Conservation (phyloP, 2,797 vertebrate species). For the Strix occidentalis region DNA sequence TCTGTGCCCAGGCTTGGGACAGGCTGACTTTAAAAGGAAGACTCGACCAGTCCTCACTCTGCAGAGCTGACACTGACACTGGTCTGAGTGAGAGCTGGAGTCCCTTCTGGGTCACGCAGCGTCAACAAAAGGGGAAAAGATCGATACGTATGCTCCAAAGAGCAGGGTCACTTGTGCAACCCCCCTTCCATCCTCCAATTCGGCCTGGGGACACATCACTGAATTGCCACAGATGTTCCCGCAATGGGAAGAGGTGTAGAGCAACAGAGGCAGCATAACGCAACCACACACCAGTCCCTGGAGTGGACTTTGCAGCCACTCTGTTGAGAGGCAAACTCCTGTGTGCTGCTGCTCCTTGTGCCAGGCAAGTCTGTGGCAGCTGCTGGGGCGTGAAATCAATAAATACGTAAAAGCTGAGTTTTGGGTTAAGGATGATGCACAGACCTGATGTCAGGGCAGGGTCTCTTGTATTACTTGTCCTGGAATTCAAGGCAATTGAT, state of each 20-base stretch:
- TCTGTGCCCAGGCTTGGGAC: conserved; percentile 24
- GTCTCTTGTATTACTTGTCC: background rate
- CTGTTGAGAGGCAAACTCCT: background rate
- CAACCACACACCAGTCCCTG: background rate
- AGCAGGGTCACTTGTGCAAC: conserved; percentile 57
- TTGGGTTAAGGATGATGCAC: background rate
- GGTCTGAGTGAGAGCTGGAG: background rate
- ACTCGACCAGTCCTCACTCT: background rate
- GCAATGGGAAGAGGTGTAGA: background rate
- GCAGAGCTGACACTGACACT: conserved; percentile 30
- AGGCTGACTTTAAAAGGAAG: conserved; percentile 32
- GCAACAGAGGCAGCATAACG: background rate
- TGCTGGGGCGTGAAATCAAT: background rate
- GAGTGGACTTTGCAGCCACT: background rate
- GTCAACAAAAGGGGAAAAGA: conserved; percentile 20
- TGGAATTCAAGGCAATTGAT: background rate
- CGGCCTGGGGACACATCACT: background rate
- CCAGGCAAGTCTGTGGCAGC: background rate
- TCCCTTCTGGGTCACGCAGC: background rate
- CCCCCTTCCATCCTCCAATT: background rate
- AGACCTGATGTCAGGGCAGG: background rate
- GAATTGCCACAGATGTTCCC: background rate
- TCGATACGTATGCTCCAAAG: conserved; percentile 52
- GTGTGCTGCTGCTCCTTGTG: background rate
- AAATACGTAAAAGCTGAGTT: background rate